Conservation (phyloP, 2,888 invertebrate genomes). For the Norana najaformis region DNA sequence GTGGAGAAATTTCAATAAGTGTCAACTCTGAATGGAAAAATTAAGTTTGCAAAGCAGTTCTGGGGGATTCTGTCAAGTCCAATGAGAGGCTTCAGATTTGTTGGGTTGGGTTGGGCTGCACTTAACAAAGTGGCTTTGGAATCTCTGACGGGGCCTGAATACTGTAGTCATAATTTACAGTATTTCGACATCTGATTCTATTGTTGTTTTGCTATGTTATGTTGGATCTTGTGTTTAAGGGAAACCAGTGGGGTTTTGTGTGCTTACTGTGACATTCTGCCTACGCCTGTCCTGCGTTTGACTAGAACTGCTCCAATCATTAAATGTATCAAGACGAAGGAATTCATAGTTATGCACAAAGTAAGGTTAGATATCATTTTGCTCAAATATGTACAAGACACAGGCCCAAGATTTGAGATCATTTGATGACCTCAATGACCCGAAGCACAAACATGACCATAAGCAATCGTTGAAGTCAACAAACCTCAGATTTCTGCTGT, state of each 20-base stretch:
- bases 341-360: background rate
- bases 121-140: background rate
- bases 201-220: background rate
- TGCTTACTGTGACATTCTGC: background rate
- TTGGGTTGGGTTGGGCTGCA: background rate
- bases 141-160: background rate
- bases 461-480: background rate
- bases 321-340: background rate
- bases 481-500: background rate
- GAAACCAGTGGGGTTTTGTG: background rate
- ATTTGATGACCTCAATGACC: background rate
- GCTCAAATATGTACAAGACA: conserved; percentile 3
- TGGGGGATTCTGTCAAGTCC: background rate
- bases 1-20: conserved; percentile 1
- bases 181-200: background rate
- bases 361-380: background rate
- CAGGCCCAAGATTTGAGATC: conserved; percentile 3
- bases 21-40: background rate
- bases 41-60: background rate
- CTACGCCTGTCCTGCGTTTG: background rate
- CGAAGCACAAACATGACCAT: background rate
- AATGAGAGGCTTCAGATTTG: too few relatives aligned
- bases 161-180: too few relatives aligned
- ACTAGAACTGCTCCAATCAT: background rate
- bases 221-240: background rate